Conservation (phyloP, 1,140 invertebrate species). For the Euura saliciscinereae region DNA sequence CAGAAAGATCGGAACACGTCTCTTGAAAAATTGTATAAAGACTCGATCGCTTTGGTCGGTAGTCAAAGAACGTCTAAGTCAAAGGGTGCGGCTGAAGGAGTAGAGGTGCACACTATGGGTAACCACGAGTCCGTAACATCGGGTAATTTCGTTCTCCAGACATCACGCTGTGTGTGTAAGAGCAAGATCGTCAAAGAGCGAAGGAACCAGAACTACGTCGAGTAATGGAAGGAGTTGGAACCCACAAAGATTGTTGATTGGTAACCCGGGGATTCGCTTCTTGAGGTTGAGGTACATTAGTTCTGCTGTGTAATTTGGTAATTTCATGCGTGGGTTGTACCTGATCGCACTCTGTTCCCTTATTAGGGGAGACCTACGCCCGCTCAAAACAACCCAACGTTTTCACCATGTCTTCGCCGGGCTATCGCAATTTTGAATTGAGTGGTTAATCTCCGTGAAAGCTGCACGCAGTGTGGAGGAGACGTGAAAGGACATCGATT, state of each 20-base stretch:
- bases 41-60: background rate
- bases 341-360: background rate
- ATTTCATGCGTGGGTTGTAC: conserved; percentile 9
- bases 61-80: background rate
- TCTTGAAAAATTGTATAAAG: no score
- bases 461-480: no score
- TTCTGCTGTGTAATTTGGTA: conserved; percentile 9
- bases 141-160: background rate
- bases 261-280: background rate
- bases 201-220: background rate
- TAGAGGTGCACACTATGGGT: background rate
- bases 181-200: background rate
- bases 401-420: no score
- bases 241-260: background rate
- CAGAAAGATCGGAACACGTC: no score
- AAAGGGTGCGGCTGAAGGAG: background rate
- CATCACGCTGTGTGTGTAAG: background rate
- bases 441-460: no score
- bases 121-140: background rate
- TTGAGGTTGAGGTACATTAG: background rate
- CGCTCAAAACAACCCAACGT: no score
- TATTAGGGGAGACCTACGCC: background rate
- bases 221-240: background rate
- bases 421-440: no score
- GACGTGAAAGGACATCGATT: no score